Evolutionary conservation across 2,113 vertebrate species (phyloP).

Genomic region (Orientallactaga bullata): DNA sequence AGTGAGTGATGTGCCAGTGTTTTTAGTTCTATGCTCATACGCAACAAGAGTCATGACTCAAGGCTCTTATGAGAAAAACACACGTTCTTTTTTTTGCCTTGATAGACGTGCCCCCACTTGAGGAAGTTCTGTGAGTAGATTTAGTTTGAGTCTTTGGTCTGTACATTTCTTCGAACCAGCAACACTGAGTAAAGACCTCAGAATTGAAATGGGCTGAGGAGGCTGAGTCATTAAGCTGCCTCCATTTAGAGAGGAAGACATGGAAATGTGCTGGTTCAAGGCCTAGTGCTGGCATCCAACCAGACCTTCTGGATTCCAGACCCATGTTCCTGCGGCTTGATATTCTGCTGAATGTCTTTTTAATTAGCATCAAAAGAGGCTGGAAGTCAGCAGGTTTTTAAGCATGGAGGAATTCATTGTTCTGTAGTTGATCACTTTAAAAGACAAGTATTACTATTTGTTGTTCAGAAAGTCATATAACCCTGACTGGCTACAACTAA

Average conservation of each 20-base stretch:
- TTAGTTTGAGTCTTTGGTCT: slow-evolving; percentile 6
- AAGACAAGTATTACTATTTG: slow-evolving; percentile 24
- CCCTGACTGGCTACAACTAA: not conserved
- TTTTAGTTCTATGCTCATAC: slow-evolving; percentile 26
- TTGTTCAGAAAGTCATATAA: not conserved
- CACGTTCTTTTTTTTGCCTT: slow-evolving; percentile 8
- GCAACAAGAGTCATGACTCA: not conserved
- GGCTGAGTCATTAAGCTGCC: not conserved
- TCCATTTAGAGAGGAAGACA: not conserved
- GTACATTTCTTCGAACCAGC: slow-evolving; percentile 1
- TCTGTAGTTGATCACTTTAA: slow-evolving; percentile 27
- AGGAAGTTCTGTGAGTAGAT: slow-evolving; percentile 37
- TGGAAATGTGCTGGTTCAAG: not conserved
- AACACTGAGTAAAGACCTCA: slow-evolving; percentile 22
- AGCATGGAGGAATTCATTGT: slow-evolving; percentile 9
- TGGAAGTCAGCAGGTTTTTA: slow-evolving; percentile 4
- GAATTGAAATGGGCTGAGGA: not conserved
- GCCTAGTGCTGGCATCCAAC: not conserved
- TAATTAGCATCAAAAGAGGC: slow-evolving; percentile 39
- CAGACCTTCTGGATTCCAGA: slow-evolving; percentile 9
- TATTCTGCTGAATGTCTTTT: not conserved
- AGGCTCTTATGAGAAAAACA: not conserved
- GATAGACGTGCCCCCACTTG: not conserved
- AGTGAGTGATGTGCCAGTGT: not conserved
- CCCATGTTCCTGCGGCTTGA: not conserved